A percentile compares a stretch with the other conserved stretches of the same genome.
Evolutionary conservation across 1,140 invertebrate genomes (phyloP).

Genomic region (Bursaphelenchus mucronatus): DNA sequence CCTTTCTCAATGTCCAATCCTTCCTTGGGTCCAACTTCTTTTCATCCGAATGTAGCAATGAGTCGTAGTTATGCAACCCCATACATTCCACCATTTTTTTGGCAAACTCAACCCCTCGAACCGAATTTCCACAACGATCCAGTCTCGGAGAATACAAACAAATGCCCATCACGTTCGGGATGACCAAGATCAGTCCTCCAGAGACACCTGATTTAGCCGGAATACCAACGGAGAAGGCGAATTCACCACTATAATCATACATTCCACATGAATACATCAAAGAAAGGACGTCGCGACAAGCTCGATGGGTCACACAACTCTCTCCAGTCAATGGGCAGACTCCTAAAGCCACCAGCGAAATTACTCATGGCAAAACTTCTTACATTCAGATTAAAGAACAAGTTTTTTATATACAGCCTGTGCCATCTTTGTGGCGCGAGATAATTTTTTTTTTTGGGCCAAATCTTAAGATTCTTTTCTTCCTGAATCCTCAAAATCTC

Average conservation of each 20-base stretch:
- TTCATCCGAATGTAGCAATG: slow-evolving; percentile 81
- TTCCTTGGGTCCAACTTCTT: slow-evolving; percentile 81
- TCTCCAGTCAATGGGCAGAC: slow-evolving; percentile 16
- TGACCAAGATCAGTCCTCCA: slow-evolving; percentile 36
- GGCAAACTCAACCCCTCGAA: slow-evolving; percentile 34
- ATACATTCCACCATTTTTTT: slow-evolving; percentile 77
- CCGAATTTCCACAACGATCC: slow-evolving; percentile 33
- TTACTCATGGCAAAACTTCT: no score
- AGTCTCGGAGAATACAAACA: slow-evolving; percentile 32
- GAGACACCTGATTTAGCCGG: slow-evolving; percentile 64
- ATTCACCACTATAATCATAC: slow-evolving; percentile 45
- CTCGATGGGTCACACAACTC: background rate
- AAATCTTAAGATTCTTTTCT: no score
- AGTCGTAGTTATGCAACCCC: slow-evolving; percentile 96
- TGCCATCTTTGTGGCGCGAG: no score
- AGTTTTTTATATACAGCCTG: no score
- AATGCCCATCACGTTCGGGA: slow-evolving; percentile 44
- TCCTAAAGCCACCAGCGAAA: background rate
- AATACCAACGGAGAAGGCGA: slow-evolving; percentile 36
- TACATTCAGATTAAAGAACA: no score
- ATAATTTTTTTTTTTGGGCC: no score
- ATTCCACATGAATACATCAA: slow-evolving; percentile 36
- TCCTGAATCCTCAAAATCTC: no score
- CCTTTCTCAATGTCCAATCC: slow-evolving; percentile 47
- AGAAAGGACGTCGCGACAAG: slow-evolving; percentile 31